Evolutionary conservation across 2,888 invertebrate species (phyloP), one percentile per base, ranked within the genome.

Genomic region (Mycalesis mineus): DNA sequence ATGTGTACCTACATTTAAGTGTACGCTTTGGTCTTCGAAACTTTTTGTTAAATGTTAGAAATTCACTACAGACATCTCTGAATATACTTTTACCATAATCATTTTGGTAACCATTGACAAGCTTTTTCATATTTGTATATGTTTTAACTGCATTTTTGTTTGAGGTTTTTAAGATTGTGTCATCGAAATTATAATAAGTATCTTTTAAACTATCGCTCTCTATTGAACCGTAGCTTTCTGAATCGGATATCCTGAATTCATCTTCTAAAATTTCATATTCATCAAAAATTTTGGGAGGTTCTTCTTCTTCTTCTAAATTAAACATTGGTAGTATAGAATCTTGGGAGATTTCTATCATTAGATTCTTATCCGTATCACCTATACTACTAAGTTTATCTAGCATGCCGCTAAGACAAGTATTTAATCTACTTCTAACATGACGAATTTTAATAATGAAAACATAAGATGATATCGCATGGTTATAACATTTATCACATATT

Each of bases 221-320:
- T 9, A 53, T 65, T 9, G 51, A 41, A 15, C 69, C 72, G 22
- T 15, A 31, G 47, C 61, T 63, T 11, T 69, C 76, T 5, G 80
- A 81, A 55, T 74, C 83, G 2, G 80, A 76, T 0, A 77, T 7
- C 70, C 88, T 80, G 65, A 82, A 88, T 65, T 88, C 88, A 47
- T 88, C 88, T 75, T 89, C 88, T 53, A 89, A 60, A 6, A 86
- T 77, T 28, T 86, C 85, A n/a, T 73, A 54, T 64, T 80, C 72
- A 11, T 62, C 61, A 51, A 83, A 84, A 55, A 54, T 28, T 42
- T 42, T 70, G 64, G 67, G 5, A 70, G 8, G 0, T 74, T 58
- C 58, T 52, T 82, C 76, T 0, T 63, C 48, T 8, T 62, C 61
- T 15, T 75, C 68, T 40, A 67, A 60, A 50, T 74, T 69, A 47